A percentile compares a stretch with the other conserved stretches of the same genome.
These are phyloP conservation scores for Pachyuromys duprasi DNA, from an alignment of 2,797 vertebrate species.

Conservation along the genomic window DNA sequence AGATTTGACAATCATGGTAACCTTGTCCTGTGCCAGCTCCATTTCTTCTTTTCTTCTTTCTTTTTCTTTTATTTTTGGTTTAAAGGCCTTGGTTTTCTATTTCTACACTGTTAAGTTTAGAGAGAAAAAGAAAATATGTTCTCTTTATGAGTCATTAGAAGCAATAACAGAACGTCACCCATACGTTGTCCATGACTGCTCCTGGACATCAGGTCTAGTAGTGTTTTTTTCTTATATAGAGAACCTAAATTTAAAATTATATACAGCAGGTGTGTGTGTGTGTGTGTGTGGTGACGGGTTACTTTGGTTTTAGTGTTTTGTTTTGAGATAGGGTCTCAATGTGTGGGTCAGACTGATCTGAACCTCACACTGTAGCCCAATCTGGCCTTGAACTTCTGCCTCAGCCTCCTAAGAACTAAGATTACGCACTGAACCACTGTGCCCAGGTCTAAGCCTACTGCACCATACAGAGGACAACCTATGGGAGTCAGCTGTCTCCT, in stretches of 20 bases:
- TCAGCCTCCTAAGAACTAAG: not conserved
- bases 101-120: conserved; percentile 52
- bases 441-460: not conserved
- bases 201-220: not conserved
- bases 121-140: not conserved
- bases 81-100: not conserved
- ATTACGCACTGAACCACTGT: not conserved
- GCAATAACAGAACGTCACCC: not conserved
- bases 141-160: not conserved
- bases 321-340: not conserved
- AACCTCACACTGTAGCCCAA: not conserved
- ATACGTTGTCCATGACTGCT: not conserved
- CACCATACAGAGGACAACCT: not conserved
- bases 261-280: not conserved
- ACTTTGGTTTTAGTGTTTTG: not conserved
- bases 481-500: not conserved
- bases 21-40: conserved; percentile 8
- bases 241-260: no score
- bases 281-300: no score
- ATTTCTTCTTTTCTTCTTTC: not conserved
- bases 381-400: not conserved
- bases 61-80: not conserved
- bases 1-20: conserved; percentile 28
- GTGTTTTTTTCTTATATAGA: not conserved
- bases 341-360: not conserved